Evolutionary conservation across 2,888 invertebrate species (phyloP), one percentile per base, ranked within the genome.

Genomic region (Caenorhabditis sp.): DNA sequence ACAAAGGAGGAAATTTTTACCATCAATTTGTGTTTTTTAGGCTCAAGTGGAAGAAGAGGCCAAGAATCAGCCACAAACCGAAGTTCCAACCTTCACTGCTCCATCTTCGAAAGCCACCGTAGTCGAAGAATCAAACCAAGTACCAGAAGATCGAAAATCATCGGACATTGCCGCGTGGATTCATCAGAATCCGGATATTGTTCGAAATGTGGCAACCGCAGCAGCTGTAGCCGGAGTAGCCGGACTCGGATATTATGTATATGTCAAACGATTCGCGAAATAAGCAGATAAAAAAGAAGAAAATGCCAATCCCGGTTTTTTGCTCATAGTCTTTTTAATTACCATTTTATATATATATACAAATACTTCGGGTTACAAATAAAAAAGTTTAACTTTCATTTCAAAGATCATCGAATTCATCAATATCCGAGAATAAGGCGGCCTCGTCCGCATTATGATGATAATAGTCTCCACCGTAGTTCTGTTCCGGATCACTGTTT

Each of bases 331-430:
- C 38, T 69, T 43, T 43, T 43, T 43, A 5, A 10, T 17, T 3
- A 10, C 3, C 43, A 17, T 43, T 17, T 43, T 43, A 12, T 17
- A 7, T 43, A 17, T 43, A 43, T 43, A 17, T 43, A 43, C 43
- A 43, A 12, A 43, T 3, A 43, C 43, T 17, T 43, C 43, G 43
- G 43, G 43, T 43, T 43, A 43, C 3, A 43, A 43, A 43, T 17
- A 43, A 17, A 43, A 43, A 17, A 17, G 36, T 8, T 36, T 10
- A 36, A 36, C 36, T 8, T 36, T 36, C 36, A 36, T 17, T 23
- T 49, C 43, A 26, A 38, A 79, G 69, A 31, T 84, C 82, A 68
- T 84, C 84, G 58, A 79, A 84, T 17, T 84, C 84, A 36, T 84
- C 84, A 23, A 84, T 70, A 75, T 84, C 83, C 1, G 80, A 79